phyloP scores from a whole-genome alignment of 2,888 invertebrate genomes.

The Hypsopygia costalis region DNA sequence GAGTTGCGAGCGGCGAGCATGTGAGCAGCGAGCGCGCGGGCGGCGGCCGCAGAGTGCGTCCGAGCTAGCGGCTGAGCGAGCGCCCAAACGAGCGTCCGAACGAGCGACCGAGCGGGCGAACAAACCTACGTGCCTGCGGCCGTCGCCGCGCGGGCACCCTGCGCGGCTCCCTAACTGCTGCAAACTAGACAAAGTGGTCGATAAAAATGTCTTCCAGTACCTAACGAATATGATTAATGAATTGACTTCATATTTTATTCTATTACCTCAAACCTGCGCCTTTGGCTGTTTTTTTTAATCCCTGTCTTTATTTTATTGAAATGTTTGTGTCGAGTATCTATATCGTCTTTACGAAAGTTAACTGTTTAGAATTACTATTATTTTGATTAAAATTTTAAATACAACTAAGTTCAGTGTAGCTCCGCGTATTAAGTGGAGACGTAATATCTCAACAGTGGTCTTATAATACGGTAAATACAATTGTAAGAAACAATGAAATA shows the following conservation, averaged over 20 bases:
- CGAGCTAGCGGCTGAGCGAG: neutral
- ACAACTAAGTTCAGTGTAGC: conserved; percentile 74
- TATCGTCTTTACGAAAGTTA: conserved; percentile 59
- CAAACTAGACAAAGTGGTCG: conserved; percentile 66
- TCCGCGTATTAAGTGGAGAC: conserved; percentile 57
- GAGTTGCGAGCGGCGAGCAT: conserved; percentile 56
- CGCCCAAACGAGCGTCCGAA: conserved; percentile 15
- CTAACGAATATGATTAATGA: conserved; percentile 78
- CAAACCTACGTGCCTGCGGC: conserved; percentile 23
- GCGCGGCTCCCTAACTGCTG: conserved; percentile 41
- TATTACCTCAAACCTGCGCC: conserved; percentile 78
- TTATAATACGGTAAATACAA: conserved; percentile 77
- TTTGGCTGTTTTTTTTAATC: conserved; percentile 73
- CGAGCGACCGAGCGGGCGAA: conserved; percentile 20
- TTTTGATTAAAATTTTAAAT: conserved; percentile 71
- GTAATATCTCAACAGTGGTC: conserved; percentile 69
- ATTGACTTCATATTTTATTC: conserved; percentile 78
- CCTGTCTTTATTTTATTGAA: conserved; percentile 76
- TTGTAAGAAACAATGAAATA: conserved; percentile 79
- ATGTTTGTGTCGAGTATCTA: conserved; percentile 64
- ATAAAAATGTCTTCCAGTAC: conserved; percentile 63
- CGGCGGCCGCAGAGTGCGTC: neutral
- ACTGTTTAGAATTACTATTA: conserved; percentile 47
- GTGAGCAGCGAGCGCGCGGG: conserved; percentile 22
- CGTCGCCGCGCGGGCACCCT: conserved; percentile 26